Conservation (phyloP, 2,888 invertebrate genomes). For the Machimus atricapillus region DNA sequence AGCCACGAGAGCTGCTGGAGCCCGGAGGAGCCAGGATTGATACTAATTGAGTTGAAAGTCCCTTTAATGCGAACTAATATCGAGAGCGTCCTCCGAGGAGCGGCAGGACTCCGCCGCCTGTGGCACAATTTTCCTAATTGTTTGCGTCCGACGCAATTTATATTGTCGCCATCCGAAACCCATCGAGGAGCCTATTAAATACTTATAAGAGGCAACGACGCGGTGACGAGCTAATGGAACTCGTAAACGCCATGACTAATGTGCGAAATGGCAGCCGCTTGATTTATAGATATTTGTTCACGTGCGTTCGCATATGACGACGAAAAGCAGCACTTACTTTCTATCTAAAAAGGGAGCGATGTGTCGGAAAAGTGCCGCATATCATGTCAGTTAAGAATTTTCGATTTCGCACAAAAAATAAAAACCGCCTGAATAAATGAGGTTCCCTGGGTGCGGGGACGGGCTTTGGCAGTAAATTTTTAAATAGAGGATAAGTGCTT, state of each 20-base stretch:
- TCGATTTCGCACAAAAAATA: neutral
- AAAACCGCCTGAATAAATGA: neutral
- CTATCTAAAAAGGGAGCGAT: neutral
- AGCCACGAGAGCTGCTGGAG: neutral
- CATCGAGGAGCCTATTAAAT: conserved; percentile 32
- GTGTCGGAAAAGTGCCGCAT: neutral
- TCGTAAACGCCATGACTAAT: conserved; percentile 34
- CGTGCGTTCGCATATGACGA: conserved; percentile 9
- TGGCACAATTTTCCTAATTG: conserved; percentile 33
- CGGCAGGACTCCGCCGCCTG: neutral
- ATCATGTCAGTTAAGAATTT: neutral
- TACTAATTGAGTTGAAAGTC: neutral
- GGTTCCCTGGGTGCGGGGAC: neutral
- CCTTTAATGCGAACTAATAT: neutral
- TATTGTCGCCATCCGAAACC: conserved; percentile 22
- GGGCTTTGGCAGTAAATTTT: neutral
- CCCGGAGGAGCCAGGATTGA: neutral
- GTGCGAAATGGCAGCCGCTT: conserved; percentile 19
- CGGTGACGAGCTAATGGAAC: conserved; percentile 20
- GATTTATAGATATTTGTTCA: conserved; percentile 27
- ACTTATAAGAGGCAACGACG: neutral
- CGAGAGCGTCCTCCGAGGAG: neutral
- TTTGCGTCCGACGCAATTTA: conserved; percentile 20
- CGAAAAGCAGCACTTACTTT: neutral
- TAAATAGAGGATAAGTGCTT: conserved; percentile 24